Conservation (phyloP, 2,113 vertebrate genomes). For the Bujurquina vittata region DNA sequence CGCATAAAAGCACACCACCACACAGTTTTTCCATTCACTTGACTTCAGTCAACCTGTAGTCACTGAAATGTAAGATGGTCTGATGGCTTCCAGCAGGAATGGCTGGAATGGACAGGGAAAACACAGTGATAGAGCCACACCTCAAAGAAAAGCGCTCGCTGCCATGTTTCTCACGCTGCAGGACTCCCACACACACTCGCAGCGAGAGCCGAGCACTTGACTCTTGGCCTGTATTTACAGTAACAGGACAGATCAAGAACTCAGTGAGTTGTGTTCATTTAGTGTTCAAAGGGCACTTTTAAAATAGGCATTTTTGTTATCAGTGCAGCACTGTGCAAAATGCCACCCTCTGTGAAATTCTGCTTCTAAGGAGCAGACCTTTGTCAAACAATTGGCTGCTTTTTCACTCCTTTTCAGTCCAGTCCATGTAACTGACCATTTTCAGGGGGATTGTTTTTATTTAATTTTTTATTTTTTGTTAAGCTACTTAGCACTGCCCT, state of each 20-base stretch:
- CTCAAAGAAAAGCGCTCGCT: conserved; percentile 62
- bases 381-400: not conserved
- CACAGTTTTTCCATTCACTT: not conserved
- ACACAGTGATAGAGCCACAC: conserved; percentile 63
- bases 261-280: not conserved
- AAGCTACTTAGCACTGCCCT: no score
- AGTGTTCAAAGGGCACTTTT: not conserved
- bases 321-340: not conserved
- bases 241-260: not conserved
- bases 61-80: conserved; percentile 41
- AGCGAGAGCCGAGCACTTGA: not conserved
- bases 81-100: conserved; percentile 62
- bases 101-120: conserved; percentile 74
- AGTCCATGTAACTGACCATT: not conserved
- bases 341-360: not conserved
- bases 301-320: not conserved
- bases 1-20: not conserved
- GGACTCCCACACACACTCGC: not conserved
- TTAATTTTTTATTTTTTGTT: no score
- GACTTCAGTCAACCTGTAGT: not conserved
- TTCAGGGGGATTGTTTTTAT: no score
- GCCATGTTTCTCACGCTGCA: conserved; percentile 65
- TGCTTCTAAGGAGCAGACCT: not conserved
- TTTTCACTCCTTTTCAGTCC: not conserved
- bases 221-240: not conserved